Evolutionary conservation across 2,888 invertebrate species (phyloP).

Genomic region (Microctonus hyperodae): DNA sequence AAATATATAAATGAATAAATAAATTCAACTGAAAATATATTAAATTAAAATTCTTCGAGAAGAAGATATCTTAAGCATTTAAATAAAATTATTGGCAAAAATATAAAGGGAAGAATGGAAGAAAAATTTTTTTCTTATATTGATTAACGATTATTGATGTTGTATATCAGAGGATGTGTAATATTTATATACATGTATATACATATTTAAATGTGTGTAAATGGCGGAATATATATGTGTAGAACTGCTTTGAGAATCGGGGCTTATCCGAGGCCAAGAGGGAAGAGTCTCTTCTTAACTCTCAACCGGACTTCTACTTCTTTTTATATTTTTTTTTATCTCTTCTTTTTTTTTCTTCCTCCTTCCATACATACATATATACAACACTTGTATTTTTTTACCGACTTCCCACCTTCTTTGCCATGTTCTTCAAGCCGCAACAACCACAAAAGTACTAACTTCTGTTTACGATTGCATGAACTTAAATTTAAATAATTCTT

Average conservation of each 20-base stretch:
- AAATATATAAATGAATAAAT: neutral
- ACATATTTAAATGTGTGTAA: too few species aligned
- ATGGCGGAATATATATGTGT: too few species aligned
- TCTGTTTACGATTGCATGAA: neutral
- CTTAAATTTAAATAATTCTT: neutral
- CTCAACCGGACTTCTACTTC: neutral
- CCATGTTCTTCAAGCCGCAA: neutral
- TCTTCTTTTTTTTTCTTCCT: too few species aligned
- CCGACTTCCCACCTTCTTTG: neutral
- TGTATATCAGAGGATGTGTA: neutral
- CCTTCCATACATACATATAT: too few species aligned
- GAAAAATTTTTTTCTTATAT: neutral
- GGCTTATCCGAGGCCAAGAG: conserved; percentile 4
- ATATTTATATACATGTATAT: neutral
- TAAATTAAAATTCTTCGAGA: conserved; percentile 6
- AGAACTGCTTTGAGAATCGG: neutral
- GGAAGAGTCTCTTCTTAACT: neutral
- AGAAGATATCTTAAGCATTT: neutral
- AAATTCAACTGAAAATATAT: neutral
- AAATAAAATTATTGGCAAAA: neutral
- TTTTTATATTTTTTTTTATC: neutral
- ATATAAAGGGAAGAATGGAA: neutral
- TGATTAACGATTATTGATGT: conserved; percentile 6
- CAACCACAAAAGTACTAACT: neutral
- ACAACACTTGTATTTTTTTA: neutral